Evolutionary conservation across 2,888 invertebrate genomes (phyloP).

Genomic region (Stenodema calcarata): DNA sequence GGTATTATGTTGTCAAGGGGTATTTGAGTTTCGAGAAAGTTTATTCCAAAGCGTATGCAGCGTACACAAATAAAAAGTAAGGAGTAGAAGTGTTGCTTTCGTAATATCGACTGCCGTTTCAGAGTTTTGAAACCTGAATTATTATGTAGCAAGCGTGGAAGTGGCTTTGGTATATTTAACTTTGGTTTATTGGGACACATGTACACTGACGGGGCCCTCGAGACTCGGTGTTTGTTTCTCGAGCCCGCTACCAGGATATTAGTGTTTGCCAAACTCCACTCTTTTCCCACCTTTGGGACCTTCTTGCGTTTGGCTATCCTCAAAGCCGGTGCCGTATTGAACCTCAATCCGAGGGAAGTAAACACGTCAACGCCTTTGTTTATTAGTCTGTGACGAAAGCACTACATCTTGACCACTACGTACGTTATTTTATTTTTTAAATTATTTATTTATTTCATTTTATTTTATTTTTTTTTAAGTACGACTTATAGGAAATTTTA

Average conservation of each 20-base stretch:
- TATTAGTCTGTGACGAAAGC: not conserved
- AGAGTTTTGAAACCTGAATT: conserved; percentile 3
- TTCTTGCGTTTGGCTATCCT: not conserved
- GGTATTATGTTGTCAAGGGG: not conserved
- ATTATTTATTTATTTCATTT: too few species aligned
- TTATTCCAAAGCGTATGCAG: not conserved
- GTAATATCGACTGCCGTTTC: not conserved
- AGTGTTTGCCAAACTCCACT: conserved; percentile 44
- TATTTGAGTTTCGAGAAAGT: not conserved
- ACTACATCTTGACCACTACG: too few species aligned
- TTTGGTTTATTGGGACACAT: conserved; percentile 45
- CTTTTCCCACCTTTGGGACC: conserved; percentile 26
- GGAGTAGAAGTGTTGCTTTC: not conserved
- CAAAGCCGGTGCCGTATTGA: not conserved
- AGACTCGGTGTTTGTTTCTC: conserved; percentile 35
- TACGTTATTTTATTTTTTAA: too few species aligned
- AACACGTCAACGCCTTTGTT: not conserved
- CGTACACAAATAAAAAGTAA: not conserved
- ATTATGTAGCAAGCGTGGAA: conserved; percentile 17
- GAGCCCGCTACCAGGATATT: conserved; percentile 31
- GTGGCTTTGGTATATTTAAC: conserved; percentile 26
- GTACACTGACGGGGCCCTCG: conserved; percentile 37
- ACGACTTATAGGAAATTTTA: too few species aligned
- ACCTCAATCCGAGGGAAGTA: not conserved
- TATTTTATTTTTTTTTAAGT: too few species aligned